Base-by-base conservation (phyloP, 2,797 vertebrate genomes). In the Cuniculus paca region DNA sequence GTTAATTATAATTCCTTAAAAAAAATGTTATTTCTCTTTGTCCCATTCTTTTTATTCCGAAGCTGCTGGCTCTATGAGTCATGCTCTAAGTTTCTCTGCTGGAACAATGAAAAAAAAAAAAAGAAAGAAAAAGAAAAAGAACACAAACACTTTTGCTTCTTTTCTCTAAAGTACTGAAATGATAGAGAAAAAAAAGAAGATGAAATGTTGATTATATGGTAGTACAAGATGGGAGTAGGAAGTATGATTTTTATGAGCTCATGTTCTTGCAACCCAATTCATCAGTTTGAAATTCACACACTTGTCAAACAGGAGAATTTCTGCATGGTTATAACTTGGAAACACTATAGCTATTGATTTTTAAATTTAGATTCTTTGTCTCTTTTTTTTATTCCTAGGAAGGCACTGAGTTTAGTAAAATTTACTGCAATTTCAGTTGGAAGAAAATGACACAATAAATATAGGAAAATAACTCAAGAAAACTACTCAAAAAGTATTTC, bases 311-410 rank as follows among this genome's bases (percentile, higher is more conserved):
- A 97, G 28, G 26, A 97, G 48, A 91, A 45, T 34, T 97, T 97
- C 88, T 97, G 75, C 65, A 65, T 94, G 11, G 91, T 95, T 95
- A 42, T 92, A 87, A 94, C 90, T 97, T 84, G 52, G 74, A 98
- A 97, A n/a, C 2, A 96, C 26, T 97, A 82, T 82, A 93, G 60
- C 34, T 79, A 97, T 92, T 97, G 91, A 97, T 97, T 97, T 98
- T 98, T 96, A 97, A 95, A 98, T 97, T 97, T 92, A 96, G 28
- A 79, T 50, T 56, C 89, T 96, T 96, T 97, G 72, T 90, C 95
- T 96, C 95, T 0, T 95, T 1, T 1, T 61, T 48, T 45, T 61
- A 91, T 54, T 39, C 36, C 91, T 58, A 61, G 83, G 88, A 97
- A 68, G 10, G 0, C 45, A 74, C 54, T 9, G 70, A 97, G 56